Percentiles rank a stretch among this genome's conserved stretches.
phyloP scores from a whole-genome alignment of 2,113 vertebrate genomes.

The Laterallus jamaicensis region DNA sequence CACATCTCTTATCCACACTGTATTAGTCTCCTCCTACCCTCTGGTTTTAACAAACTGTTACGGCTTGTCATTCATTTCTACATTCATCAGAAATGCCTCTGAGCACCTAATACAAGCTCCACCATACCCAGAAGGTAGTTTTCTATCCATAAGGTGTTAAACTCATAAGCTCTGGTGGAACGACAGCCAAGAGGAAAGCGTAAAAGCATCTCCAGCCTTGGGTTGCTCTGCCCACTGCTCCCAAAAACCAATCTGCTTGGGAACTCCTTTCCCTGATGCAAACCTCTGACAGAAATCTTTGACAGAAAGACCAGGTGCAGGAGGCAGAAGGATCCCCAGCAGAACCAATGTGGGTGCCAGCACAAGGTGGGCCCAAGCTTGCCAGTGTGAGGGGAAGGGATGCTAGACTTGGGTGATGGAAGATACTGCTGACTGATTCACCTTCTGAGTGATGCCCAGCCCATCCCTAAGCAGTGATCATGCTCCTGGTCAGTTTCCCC shows the following conservation, averaged over 20 bases:
- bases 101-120: neutral
- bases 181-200: neutral
- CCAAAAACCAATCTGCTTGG: neutral
- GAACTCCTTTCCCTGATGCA: neutral
- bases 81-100: neutral
- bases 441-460: no score
- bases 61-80: neutral
- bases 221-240: neutral
- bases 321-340: neutral
- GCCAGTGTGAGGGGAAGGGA: neutral
- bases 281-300: neutral
- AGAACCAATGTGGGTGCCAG: accelerated
- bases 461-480: no score
- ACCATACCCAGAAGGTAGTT: neutral
- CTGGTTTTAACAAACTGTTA: neutral
- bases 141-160: neutral
- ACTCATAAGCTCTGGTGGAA: neutral
- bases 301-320: neutral
- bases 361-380: neutral
- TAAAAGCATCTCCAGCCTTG: neutral
- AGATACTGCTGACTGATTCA: neutral
- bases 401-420: neutral
- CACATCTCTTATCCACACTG: neutral
- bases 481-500: no score
- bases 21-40: neutral